phyloP scores from a whole-genome alignment of 2,113 vertebrate genomes.

The Garra rufa region DNA sequence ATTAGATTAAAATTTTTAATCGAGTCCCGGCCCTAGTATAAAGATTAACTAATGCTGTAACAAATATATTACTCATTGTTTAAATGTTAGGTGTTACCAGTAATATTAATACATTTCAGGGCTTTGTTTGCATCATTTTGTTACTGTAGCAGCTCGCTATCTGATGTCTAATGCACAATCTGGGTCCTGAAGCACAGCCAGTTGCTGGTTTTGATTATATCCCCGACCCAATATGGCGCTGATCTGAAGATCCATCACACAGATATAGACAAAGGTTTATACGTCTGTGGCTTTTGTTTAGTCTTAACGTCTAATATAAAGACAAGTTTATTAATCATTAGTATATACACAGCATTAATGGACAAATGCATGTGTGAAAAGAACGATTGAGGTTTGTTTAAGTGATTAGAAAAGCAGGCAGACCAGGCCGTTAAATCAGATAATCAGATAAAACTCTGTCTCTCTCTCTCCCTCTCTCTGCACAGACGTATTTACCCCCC shows the following conservation, averaged over 20 bases:
- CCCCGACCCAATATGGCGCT: not conserved
- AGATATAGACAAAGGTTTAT: conserved; percentile 61
- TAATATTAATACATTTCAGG: not conserved
- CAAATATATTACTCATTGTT: not conserved
- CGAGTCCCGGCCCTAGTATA: no score
- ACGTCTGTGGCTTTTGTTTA: conserved; percentile 65
- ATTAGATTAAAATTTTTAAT: no score
- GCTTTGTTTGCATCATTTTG: not conserved
- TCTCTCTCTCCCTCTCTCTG: conserved; percentile 61
- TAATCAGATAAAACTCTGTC: conserved; percentile 52
- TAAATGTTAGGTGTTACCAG: not conserved
- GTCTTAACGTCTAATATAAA: conserved; percentile 59
- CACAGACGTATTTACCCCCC: conserved; percentile 97
- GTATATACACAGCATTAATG: conserved; percentile 40
- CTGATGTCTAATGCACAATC: not conserved
- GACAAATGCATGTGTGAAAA: conserved; percentile 44
- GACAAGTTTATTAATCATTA: conserved; percentile 53
- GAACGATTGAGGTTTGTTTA: conserved; percentile 32
- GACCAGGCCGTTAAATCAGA: conserved; percentile 38
- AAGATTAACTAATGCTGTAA: no score
- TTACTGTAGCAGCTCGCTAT: no score
- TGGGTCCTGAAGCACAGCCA: conserved; percentile 3
- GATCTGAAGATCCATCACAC: conserved; percentile 56
- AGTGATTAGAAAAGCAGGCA: conserved; percentile 48
- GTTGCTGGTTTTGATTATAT: conserved; percentile 31